Evolutionary conservation across 2,797 vertebrate species (phyloP).

Genomic region (Benthosema pterotum): DNA sequence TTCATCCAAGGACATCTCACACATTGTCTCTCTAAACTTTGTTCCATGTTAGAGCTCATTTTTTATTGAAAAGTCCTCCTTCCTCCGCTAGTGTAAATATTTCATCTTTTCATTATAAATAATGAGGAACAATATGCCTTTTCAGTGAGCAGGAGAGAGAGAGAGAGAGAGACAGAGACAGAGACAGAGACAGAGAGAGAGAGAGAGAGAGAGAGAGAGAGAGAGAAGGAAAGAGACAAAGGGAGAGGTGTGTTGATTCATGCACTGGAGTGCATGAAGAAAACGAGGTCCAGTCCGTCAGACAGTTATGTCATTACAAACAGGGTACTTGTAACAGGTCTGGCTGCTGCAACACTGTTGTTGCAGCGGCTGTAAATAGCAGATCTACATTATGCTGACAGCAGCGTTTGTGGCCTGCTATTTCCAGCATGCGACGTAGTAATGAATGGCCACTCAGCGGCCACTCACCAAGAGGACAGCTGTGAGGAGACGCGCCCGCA

Average conservation of each 20-base stretch:
- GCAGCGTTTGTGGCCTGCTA: too few species aligned
- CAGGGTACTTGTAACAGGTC: too few species aligned
- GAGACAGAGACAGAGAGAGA: not conserved
- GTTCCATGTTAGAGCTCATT: conserved; percentile 22
- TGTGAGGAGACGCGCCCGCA: too few species aligned
- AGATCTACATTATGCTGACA: too few species aligned
- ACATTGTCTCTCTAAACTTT: not conserved
- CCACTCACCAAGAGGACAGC: too few species aligned
- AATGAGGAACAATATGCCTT: conserved; percentile 26
- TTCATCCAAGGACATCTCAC: not conserved
- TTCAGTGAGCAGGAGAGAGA: not conserved
- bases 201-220: conserved; percentile 4
- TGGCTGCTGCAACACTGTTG: too few species aligned
- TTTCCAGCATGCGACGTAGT: too few species aligned
- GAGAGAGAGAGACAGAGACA: conserved; percentile 5
- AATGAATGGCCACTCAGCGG: too few species aligned
- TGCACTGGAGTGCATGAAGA: too few species aligned
- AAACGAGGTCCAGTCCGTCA: not conserved
- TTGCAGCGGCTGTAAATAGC: too few species aligned
- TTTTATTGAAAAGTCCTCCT: conserved; percentile 32
- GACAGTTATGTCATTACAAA: not conserved
- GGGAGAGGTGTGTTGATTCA: too few species aligned
- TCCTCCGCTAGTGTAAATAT: conserved; percentile 44
- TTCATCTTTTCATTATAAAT: conserved; percentile 47
- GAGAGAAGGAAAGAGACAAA: not conserved